Base-by-base conservation (phyloP, 2,113 vertebrate species). In the Neodon shergylaensis region DNA sequence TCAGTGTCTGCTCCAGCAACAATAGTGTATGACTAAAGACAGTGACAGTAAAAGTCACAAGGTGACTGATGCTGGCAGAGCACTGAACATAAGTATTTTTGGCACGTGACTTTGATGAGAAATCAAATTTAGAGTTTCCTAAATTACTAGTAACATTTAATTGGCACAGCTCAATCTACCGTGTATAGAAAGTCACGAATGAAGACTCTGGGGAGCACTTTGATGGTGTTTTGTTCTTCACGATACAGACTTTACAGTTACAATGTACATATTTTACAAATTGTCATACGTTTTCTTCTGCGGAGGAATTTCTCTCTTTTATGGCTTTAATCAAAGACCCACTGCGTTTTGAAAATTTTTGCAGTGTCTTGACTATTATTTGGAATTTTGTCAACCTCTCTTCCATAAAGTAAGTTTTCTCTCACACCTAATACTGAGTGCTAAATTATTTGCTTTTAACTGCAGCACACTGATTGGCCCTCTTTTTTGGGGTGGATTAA, bases 381-480 rank as follows among this genome's bases (percentile, higher is more conserved):
- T 96, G 19, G 6, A 96, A 76, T 90, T 78, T 96, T 90, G 16
- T 94, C 79, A 89, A 2, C 9, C 52, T 89, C 73, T 95, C 54
- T 92, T 84, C 28, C 16, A 65, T 70, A 95, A 88, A 89, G 19
- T 95, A 88, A 90, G 28, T 91, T 94, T 94, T 79, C 39, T 90
- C 81, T 91, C 39, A 92, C 13, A 94, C 7, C 52, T 82, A 90
- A 70, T 61, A 74, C 1, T 94, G 77, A 72, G 77, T 77, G 42
- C 63, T 47, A 78, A 61, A 28, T 97, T 89, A 58, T 24, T 90
- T 96, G 61, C 82, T 96, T 92, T 95, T 73, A 24, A 49, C 44
- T 77, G 72, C 11, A 65, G 19, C 28, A n/a, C 19, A 5, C 76
- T 44, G 96, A 85, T 94, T 2, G 78, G 54, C 33, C 65, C 0